Evolutionary conservation across 2,888 invertebrate species (phyloP), one percentile per base, ranked within the genome.

Genomic region (Drosophila affinis): DNA sequence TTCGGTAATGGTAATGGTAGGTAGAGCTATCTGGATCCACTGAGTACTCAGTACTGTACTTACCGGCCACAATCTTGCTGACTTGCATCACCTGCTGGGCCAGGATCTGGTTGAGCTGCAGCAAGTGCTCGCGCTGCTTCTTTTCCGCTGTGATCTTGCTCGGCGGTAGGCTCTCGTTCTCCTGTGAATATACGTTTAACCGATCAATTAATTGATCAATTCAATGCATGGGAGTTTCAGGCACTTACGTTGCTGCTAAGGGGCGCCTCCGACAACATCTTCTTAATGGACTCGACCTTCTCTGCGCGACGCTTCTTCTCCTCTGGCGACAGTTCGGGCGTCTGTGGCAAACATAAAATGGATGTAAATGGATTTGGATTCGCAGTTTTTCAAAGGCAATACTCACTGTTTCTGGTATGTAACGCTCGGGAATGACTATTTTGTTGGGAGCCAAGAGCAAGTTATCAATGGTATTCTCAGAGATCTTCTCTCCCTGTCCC

Each of bases 41-140:
- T 6, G 21, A 29, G 5, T 24, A 46, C 12, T 6, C 18, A 29
- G 5, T 24, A 3, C 6, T 72, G 47, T 49, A 93, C 94, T 94
- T 94, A 98, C 98, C 98, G 93, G 98, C 98, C 87, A 98, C 97
- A 91, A 97, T 96, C 94, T 97, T 97, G 93, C 97, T 98, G 94
- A 97, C 97, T 93, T 97, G 97, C 94, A 97, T 98, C 86, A 98
- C 98, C 93, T 97, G 97, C 92, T 97, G 96, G 72, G 98, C 98
- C 85, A 98, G 93, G 86, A 97, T 96, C 93, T 98, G 98, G 93
- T 97, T 97, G 88, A 98, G 94, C 91, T 97, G 97, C 73, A 98
- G 94, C 86, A 98, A 93, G 91, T 97, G 97, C 87, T 98, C 97
- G 60, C 98, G 94, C 90, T 97, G 97, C 81, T 96, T 94, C 93